Evolutionary conservation across 2,888 invertebrate species (phyloP).

Genomic region (Agapetus fuscipes): DNA sequence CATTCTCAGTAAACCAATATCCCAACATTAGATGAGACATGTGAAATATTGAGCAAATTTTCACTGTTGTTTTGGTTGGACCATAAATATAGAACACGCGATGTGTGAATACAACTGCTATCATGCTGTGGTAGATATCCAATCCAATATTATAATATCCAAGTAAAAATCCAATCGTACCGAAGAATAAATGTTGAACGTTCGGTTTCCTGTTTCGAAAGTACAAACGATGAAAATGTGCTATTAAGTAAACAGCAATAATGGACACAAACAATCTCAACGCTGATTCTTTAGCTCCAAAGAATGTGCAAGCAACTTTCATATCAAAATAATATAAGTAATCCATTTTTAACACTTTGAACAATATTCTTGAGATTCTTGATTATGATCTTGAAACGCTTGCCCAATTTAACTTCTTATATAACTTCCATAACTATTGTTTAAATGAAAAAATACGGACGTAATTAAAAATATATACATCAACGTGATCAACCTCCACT

Average conservation of each 20-base stretch:
- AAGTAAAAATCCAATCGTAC: conserved; percentile 58
- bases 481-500: too few species aligned
- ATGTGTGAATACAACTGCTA: conserved; percentile 65
- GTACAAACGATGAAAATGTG: conserved; percentile 24
- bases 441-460: too few species aligned
- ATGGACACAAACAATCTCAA: conserved; percentile 55
- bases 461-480: too few species aligned
- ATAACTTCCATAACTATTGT: too few species aligned
- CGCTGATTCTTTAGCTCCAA: conserved; percentile 56
- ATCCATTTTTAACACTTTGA: too few species aligned
- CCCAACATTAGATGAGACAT: conserved; percentile 70
- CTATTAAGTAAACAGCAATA: conserved; percentile 46
- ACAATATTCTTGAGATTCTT: too few species aligned
- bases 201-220: conserved; percentile 23
- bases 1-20: conserved; percentile 71
- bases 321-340: too few species aligned
- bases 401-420: too few species aligned
- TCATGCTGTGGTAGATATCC: conserved; percentile 64
- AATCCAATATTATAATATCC: conserved; percentile 80
- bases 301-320: too few species aligned
- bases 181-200: conserved; percentile 66
- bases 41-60: conserved; percentile 69
- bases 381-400: too few species aligned
- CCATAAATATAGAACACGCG: conserved; percentile 53
- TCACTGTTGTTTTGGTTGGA: conserved; percentile 54